Conservation (phyloP, 2,888 invertebrate species). For the Limnephilus marmoratus region DNA sequence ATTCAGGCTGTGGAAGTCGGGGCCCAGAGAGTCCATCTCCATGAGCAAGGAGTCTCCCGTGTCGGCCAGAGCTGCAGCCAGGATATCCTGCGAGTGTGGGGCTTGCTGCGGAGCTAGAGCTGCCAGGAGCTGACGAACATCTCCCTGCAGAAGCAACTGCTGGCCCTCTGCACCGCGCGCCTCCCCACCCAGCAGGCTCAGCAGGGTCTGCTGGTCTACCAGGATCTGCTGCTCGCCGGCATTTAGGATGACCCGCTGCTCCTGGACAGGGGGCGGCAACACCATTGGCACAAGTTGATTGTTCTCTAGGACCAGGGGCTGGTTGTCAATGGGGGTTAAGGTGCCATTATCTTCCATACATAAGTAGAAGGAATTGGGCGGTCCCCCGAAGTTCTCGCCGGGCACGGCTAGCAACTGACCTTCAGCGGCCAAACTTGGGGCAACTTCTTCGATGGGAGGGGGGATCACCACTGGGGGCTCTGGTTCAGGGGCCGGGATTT, state of each 20-base stretch:
- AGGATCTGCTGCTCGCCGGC: conserved; percentile 74
- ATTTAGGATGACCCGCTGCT: conserved; percentile 69
- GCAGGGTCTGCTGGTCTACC: conserved; percentile 68
- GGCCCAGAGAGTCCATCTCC: conserved; percentile 75
- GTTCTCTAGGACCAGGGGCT: conserved; percentile 78
- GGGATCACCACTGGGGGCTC: conserved; percentile 8
- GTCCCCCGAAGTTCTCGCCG: conserved; percentile 84
- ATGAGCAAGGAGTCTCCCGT: conserved; percentile 81
- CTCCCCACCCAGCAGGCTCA: conserved; percentile 65
- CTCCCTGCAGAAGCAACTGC: conserved; percentile 67
- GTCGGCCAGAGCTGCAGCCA: conserved; percentile 86
- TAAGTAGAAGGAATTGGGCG: conserved; percentile 84
- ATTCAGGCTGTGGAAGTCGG: conserved; percentile 80
- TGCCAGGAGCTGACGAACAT: conserved; percentile 67
- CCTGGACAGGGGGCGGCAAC: conserved; percentile 65
- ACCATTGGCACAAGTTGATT: conserved; percentile 76
- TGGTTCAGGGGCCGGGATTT: neutral
- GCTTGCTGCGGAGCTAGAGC: conserved; percentile 71
- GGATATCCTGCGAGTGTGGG: conserved; percentile 78
- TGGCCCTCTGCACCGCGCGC: conserved; percentile 69
- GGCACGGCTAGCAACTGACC: conserved; percentile 85
- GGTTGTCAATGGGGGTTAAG: conserved; percentile 84
- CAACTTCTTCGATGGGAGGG: neutral
- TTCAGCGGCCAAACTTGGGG: conserved; percentile 72
- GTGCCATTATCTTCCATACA: conserved; percentile 85